Evolutionary conservation across 35 echinoderm and acorn worm genomes (phyloP).

Genomic region (Amphiura filiformis): DNA sequence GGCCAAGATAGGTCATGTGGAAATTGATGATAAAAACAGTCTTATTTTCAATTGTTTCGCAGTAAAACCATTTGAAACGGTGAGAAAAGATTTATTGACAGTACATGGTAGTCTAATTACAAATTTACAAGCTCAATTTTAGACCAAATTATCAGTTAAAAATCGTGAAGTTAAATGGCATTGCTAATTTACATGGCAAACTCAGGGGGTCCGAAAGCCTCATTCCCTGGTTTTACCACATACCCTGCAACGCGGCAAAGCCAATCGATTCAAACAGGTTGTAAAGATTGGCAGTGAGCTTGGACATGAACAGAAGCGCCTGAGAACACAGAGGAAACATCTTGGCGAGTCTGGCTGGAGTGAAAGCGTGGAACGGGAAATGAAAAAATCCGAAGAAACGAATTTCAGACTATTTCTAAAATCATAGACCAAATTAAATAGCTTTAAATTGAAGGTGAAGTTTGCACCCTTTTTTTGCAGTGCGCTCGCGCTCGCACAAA

Average conservation of each 20-base stretch:
- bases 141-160: neutral
- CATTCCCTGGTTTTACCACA: neutral
- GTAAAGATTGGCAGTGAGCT: neutral
- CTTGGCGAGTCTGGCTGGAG: too few species aligned
- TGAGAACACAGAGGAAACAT: too few species aligned
- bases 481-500: too few species aligned
- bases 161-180: neutral
- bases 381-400: too few species aligned
- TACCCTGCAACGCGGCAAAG: neutral
- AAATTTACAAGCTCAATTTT: neutral
- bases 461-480: too few species aligned
- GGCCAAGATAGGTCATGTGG: neutral
- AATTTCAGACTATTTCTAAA: too few species aligned
- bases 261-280: neutral
- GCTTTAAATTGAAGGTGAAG: too few species aligned
- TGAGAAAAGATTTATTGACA: neutral
- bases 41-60: neutral
- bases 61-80: neutral
- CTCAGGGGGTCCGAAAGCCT: neutral
- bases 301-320: too few species aligned
- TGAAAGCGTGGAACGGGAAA: too few species aligned
- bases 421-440: too few species aligned
- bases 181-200: conserved; percentile 4
- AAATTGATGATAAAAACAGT: neutral
- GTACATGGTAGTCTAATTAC: neutral